These are phyloP conservation scores for Anabas testudineus DNA, from an alignment of 2,797 vertebrate genomes.

Conservation along the genomic window DNA sequence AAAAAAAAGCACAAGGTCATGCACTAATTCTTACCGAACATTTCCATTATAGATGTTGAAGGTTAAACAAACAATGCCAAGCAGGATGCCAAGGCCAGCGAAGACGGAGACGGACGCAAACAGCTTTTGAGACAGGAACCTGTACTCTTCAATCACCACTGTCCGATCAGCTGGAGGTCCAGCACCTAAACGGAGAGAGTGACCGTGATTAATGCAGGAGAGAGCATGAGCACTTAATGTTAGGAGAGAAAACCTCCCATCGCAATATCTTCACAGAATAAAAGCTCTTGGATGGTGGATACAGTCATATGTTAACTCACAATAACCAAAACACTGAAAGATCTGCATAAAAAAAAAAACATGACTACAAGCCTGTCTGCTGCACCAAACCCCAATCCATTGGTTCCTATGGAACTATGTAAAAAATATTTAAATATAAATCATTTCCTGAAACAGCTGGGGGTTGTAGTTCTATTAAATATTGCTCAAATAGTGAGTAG, in stretches of 20 bases:
- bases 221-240: background rate
- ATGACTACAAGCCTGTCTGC: too few relatives aligned
- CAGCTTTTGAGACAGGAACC: slow-evolving; percentile 94
- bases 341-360: too few relatives aligned
- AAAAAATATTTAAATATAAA: background rate
- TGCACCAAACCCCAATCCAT: too few relatives aligned
- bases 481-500: too few relatives aligned
- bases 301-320: too few relatives aligned
- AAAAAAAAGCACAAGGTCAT: background rate
- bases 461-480: too few relatives aligned
- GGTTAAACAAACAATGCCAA: slow-evolving; percentile 93
- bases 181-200: slow-evolving; percentile 76
- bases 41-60: slow-evolving; percentile 99
- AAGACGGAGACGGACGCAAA: slow-evolving; percentile 95
- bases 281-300: background rate
- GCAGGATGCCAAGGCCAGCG: slow-evolving; percentile 92
- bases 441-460: background rate
- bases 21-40: slow-evolving; percentile 83
- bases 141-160: slow-evolving; percentile 91
- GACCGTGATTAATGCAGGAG: background rate
- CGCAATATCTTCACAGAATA: background rate
- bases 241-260: background rate
- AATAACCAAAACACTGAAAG: too few relatives aligned
- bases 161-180: slow-evolving; percentile 92
- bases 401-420: too few relatives aligned